A percentile compares a stretch with the other conserved stretches of the same genome.
phyloP scores from a whole-genome alignment of 2,888 invertebrate species.

The Cephus spinipes region DNA sequence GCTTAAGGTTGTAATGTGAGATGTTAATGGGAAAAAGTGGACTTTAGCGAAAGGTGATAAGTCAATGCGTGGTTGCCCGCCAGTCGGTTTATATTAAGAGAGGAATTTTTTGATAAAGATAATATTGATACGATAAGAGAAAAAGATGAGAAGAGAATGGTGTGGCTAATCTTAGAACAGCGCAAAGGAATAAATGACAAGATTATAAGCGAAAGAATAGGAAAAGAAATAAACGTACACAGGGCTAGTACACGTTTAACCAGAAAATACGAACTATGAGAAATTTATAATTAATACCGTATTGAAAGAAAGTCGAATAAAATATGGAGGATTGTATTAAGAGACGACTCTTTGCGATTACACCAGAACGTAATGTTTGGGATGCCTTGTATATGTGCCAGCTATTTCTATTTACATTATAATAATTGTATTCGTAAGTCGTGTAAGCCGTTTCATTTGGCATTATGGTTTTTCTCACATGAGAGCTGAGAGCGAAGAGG shows the following conservation, averaged over 20 bases:
- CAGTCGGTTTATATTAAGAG: neutral
- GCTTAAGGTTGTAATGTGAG: neutral
- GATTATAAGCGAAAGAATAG: neutral
- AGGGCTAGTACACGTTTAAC: neutral
- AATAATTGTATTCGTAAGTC: conserved; percentile 48
- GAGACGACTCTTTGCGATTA: conserved; percentile 1
- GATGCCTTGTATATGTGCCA: conserved; percentile 63
- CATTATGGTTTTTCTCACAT: neutral
- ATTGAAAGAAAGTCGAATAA: conserved; percentile 11
- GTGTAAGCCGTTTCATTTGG: conserved; percentile 29
- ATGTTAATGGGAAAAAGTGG: neutral
- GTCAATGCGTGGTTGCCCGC: neutral
- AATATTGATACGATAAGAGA: neutral
- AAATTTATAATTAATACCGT: neutral
- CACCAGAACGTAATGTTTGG: conserved; percentile 52
- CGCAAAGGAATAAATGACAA: neutral
- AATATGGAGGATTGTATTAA: conserved; percentile 12
- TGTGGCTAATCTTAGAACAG: neutral
- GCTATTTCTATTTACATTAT: conserved; percentile 58
- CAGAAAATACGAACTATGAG: neutral
- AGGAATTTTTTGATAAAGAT: neutral
- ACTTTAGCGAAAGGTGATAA: neutral
- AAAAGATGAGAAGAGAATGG: neutral
- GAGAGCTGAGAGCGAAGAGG: neutral
- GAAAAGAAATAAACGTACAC: neutral